Evolutionary conservation across 2,797 vertebrate species (phyloP), one percentile per base, ranked within the genome.

Genomic region (Protosalanx chinensis): DNA sequence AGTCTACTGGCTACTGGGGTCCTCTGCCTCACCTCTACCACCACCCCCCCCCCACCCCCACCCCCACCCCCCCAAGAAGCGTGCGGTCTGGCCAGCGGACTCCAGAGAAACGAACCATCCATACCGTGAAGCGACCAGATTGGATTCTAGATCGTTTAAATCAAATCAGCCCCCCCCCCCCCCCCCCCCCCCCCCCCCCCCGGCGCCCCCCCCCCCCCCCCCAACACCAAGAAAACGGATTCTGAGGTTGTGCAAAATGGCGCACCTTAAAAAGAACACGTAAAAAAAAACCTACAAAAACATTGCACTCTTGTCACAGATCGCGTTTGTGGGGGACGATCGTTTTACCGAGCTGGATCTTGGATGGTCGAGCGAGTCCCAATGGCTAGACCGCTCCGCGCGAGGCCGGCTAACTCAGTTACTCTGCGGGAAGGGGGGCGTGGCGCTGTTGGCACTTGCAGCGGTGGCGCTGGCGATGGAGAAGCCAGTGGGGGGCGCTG

Each of bases 401-500:
- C 81, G 72, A 73, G 57, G 76, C 75, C 51, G 51, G 73, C 70
- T 27, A 61, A 74, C 79, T 93, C 94, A 95, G 94, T 94, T 91
- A 91, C 88, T 96, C 90, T 92, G 94, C 82, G 92, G 94, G 83
- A 98, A 97, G 76, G 95, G 94, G 6, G 95, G 92, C 0, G 94
- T 92, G 86, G 90, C 87, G 3, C 94, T 96, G 90, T 94, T 97
- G 95, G 94, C 94, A 93, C 92, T 94, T 86, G 97, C 95, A 90
- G 96, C 92, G 70, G 95, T 96, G 94, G 95, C 96, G 93, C 96
- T 92, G 79, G 97, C 95, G 75, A 95, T 93, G 72, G 96, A 92
- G 81, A 97, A 98, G 90, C 96, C 96, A 76, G 96, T 95, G 49
- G 98, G 98, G 83, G 98, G 97, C 51, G 96, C 98, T 76, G 95